phyloP scores from a whole-genome alignment of 2,113 vertebrate genomes.

The Coracopsis vasa region DNA sequence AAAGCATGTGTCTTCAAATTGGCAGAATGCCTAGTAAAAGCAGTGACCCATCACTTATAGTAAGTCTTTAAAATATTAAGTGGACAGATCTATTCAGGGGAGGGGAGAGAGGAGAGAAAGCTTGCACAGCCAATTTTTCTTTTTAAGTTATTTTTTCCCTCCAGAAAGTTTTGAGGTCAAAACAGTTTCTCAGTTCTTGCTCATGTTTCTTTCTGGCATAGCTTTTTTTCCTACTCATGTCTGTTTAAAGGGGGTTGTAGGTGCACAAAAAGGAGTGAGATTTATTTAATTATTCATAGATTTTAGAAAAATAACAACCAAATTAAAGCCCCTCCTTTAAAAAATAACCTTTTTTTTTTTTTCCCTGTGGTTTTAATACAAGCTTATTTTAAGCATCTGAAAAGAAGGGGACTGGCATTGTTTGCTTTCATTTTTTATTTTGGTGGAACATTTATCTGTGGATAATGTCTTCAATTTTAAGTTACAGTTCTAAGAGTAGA shows the following conservation, averaged over 20 bases:
- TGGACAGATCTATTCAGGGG: background rate
- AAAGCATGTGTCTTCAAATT: background rate
- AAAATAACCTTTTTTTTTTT: background rate
- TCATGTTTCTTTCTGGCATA: background rate
- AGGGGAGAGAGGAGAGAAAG: background rate
- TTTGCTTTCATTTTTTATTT: background rate
- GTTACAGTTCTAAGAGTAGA: background rate
- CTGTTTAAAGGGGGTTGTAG: background rate
- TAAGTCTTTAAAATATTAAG: slow-evolving; percentile 44
- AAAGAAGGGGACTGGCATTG: background rate
- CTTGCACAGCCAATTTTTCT: background rate
- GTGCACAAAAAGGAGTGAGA: background rate
- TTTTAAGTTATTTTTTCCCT: background rate
- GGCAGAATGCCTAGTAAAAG: slow-evolving; percentile 39
- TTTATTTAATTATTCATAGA: background rate
- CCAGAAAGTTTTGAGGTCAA: background rate
- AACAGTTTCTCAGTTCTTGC: background rate
- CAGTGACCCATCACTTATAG: background rate
- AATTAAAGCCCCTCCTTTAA: background rate
- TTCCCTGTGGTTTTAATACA: background rate
- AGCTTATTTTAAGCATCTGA: background rate
- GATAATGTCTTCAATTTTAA: background rate
- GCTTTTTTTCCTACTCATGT: background rate
- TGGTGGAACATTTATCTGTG: background rate
- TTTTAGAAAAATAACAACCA: background rate